Base-by-base conservation (phyloP, 2,888 invertebrate genomes). In the Trissolcus brochymenae region DNA sequence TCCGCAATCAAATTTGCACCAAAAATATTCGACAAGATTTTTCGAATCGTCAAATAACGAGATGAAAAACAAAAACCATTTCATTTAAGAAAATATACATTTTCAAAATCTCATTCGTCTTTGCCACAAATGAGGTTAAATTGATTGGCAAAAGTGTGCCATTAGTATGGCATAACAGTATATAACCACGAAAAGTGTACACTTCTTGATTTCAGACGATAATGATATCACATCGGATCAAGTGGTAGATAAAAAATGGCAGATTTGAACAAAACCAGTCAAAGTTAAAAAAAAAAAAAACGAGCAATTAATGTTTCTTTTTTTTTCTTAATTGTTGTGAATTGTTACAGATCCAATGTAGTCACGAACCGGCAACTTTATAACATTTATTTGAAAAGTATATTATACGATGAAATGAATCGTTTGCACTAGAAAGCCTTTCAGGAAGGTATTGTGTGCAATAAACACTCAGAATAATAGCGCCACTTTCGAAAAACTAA, bases 81-180 rank as follows among this genome's bases (percentile, higher is more conserved):
- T 11, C 21, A 54, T 35, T 55, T 43, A 9, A 21, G 19, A 50
- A 50, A 41, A n/a, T 19, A 7, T 14, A 62, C 40, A 50, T 55
- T 56, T 56, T 62, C 50, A 19, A 29, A 21, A 43, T 16, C 17
- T 41, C 4, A 25, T 25, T 62, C 62, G 17, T 62, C 50, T 16
- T 13, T 11, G 41, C 56, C 46, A 62, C 56, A 51, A 70, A 70
- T 51, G 70, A 70, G 70, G 70, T 62, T 62, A 61, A 70, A 70
- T 21, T 62, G 62, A 70, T 61, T 61, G 62, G 56, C 62, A 70
- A 62, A 70, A 62, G 70, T 70, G 29, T 70, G 70, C 61, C 62
- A 70, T 56, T 59, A 17, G 21, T 54, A 61, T 70, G 70, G 70
- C 50, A 70, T 70, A 62, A 70, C 70, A 51, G 61, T 70, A 70